phyloP scores from a whole-genome alignment of 1,140 invertebrate species.

The Ceratoteleas bidentatus region DNA sequence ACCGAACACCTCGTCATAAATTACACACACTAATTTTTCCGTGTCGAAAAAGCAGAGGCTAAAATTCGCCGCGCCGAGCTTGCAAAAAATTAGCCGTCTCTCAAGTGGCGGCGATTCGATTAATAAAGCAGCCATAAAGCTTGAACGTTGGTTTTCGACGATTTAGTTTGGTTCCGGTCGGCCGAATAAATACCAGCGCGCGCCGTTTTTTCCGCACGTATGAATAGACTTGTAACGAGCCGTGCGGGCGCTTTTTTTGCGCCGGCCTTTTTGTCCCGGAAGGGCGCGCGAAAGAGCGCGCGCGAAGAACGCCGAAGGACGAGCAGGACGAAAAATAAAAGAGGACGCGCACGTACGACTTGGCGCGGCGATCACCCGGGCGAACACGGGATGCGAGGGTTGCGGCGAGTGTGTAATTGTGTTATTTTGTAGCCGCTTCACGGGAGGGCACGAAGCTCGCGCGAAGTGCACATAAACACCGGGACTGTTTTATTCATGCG shows the following conservation, averaged over 20 bases:
- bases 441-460: constrained; percentile 74
- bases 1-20: too few species aligned
- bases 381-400: constrained; percentile 65
- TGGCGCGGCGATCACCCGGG: constrained; percentile 54
- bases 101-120: constrained; percentile 68
- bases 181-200: constrained; percentile 80
- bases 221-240: too few species aligned
- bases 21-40: too few species aligned
- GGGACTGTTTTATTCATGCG: constrained; percentile 80
- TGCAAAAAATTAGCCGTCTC: background rate
- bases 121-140: constrained; percentile 78
- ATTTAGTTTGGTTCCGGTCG: constrained; percentile 73
- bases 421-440: constrained; percentile 81
- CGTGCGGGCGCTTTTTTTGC: too few species aligned
- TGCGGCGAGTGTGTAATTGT: constrained; percentile 79
- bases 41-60: too few species aligned
- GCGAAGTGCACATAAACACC: constrained; percentile 79
- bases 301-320: too few species aligned
- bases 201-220: too few species aligned
- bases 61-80: background rate
- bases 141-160: constrained; percentile 70
- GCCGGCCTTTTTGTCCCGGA: too few species aligned
- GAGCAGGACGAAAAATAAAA: too few species aligned
- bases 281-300: too few species aligned
- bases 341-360: too few species aligned